These are phyloP conservation scores for Irena cyanogastra DNA, from an alignment of 2,113 vertebrate species.

Conservation along the genomic window DNA sequence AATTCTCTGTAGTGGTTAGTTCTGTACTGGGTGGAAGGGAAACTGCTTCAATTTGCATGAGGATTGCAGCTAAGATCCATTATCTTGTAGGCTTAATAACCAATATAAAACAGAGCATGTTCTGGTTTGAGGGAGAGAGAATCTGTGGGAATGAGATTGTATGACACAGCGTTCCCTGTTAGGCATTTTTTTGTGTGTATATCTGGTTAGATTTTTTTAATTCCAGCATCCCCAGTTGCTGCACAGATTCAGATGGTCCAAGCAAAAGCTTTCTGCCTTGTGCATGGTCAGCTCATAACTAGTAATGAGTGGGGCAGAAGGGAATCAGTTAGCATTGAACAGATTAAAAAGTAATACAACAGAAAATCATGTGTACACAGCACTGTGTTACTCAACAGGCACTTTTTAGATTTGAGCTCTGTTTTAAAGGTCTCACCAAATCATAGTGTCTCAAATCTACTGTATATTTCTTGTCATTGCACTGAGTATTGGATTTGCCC, in stretches of 20 bases:
- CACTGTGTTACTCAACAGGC: not conserved
- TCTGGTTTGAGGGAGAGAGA: not conserved
- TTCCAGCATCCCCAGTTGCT: not conserved
- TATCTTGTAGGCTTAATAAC: not conserved
- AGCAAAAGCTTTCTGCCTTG: not conserved
- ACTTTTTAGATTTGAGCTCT: not conserved
- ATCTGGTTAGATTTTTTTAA: not conserved
- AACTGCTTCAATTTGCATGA: not conserved
- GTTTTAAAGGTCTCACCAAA: not conserved
- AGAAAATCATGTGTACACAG: accelerated
- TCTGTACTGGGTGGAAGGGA: not conserved
- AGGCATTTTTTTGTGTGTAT: not conserved
- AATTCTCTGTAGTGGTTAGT: not conserved
- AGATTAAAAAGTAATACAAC: not conserved
- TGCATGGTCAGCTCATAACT: not conserved
- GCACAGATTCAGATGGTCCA: not conserved
- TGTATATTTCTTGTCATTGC: not conserved
- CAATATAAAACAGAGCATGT: not conserved
- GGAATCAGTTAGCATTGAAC: not conserved
- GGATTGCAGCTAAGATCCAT: not conserved
- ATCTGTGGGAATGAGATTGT: not conserved
- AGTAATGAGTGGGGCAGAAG: not conserved
- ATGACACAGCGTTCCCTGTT: not conserved
- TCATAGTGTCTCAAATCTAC: not conserved
- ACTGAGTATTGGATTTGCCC: not conserved